Conservation (phyloP, 2,113 vertebrate species). For the Tychaedon coryphoeus region DNA sequence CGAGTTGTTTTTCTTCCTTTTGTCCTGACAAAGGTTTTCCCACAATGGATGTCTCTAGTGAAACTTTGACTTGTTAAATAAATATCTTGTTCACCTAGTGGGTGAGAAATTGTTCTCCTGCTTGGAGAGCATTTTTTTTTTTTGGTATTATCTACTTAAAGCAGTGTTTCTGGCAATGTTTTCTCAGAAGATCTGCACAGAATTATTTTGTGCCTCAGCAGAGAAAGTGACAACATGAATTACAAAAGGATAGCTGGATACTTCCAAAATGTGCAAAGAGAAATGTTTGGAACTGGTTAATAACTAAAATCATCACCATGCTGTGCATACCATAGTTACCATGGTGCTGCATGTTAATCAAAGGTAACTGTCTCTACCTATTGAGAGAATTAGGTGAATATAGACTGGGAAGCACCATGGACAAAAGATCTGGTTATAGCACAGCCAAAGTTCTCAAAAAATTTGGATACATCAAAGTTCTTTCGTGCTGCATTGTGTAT, state of each 20-base stretch:
- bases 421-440: not conserved
- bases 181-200: not conserved
- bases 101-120: not conserved
- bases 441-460: not conserved
- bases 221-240: accelerated
- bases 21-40: not conserved
- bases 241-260: not conserved
- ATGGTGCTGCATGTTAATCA: not conserved
- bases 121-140: not conserved
- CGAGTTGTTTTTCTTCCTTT: not conserved
- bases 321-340: not conserved
- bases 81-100: not conserved
- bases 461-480: not conserved
- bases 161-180: not conserved
- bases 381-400: not conserved
- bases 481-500: not conserved
- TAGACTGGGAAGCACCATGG: not conserved
- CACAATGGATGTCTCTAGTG: not conserved
- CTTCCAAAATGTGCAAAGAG: not conserved
- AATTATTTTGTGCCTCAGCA: not conserved
- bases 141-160: not conserved
- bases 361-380: not conserved
- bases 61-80: not conserved
- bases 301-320: not conserved
- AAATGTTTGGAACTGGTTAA: not conserved